Base-by-base conservation (phyloP, 35 echinoderm and acorn worm genomes). In the Diadema setosum region DNA sequence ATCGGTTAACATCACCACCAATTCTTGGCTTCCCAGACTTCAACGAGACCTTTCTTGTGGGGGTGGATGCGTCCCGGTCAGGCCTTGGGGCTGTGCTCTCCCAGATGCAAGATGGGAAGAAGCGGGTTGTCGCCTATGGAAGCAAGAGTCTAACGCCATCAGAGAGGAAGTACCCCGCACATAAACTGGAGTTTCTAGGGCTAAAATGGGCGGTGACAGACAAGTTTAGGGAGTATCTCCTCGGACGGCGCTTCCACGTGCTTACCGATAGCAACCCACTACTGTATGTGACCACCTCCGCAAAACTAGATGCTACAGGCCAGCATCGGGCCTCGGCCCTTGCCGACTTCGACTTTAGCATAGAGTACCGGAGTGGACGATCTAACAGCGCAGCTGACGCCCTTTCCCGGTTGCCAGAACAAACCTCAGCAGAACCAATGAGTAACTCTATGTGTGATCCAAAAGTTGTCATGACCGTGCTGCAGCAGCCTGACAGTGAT, bases 111-210 rank as follows among this genome's bases (percentile, higher is more conserved):
- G 45, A 74, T 43, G 84, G 73, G 5, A 59, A 70, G 15, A 76
- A 93, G 42, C 18, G 33, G 12, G 85, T 93, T 5, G 56, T 88
- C 0, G 91, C 91, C 11, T 88, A 83, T 83, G 91, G 60, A 14
- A 93, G 91, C 70, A 58, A 75, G 35, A 42, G 85, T 3, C 45
- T 93, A 3, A 87, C 31, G 1, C 36, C 40, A 0, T 48, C 45
- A 17, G 91, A 93, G 70, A 46, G 12, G 20, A 64, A 87, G 0
- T 93, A 93, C 37, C 59, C 91, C 32, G 78, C 85, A 40, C 85
- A 93, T 44, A 93, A 93, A 46, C 61, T 93, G 41, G 91, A 93
- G 27, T 93, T 93, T 39, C 42, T 93, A 4, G 75, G 52, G 18
- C 39, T 93, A 15, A 93, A 93, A 42, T 93, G 85, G 91, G 60